Conservation (phyloP, 1,140 invertebrate species). For the Myzus persicae region DNA sequence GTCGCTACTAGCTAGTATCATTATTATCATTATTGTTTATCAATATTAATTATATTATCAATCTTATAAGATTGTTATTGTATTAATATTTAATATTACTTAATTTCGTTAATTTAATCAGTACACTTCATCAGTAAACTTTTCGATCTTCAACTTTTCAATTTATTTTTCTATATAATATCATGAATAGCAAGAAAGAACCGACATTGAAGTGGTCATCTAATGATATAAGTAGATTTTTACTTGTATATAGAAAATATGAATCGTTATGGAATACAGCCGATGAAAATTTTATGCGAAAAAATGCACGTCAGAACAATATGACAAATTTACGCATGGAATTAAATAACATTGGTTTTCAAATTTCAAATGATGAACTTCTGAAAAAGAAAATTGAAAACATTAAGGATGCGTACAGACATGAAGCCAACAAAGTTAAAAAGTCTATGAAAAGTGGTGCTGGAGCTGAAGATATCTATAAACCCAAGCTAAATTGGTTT, state of each 20-base stretch:
- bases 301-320: not conserved
- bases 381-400: not conserved
- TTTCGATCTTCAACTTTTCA: too few relatives aligned
- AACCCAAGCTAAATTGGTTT: not conserved
- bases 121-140: too few relatives aligned
- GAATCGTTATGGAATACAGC: not conserved
- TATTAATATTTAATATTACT: too few relatives aligned
- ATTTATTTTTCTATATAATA: not conserved
- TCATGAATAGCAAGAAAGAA: not conserved
- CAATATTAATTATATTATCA: too few relatives aligned
- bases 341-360: not conserved
- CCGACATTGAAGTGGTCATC: not conserved
- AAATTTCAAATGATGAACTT: not conserved
- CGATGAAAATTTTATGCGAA: not conserved
- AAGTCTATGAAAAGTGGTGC: slow-evolving; percentile 15
- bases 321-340: not conserved
- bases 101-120: too few relatives aligned
- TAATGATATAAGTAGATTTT: not conserved
- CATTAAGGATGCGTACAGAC: not conserved
- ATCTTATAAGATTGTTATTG: too few relatives aligned
- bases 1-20: not conserved
- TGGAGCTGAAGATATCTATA: slow-evolving; percentile 5
- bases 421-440: not conserved
- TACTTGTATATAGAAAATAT: not conserved
- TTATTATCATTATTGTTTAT: too few relatives aligned